A percentile compares a stretch with the other conserved stretches of the same genome.
Conservation (phyloP, 1,140 invertebrate genomes). For the Glossosoma conforme region DNA sequence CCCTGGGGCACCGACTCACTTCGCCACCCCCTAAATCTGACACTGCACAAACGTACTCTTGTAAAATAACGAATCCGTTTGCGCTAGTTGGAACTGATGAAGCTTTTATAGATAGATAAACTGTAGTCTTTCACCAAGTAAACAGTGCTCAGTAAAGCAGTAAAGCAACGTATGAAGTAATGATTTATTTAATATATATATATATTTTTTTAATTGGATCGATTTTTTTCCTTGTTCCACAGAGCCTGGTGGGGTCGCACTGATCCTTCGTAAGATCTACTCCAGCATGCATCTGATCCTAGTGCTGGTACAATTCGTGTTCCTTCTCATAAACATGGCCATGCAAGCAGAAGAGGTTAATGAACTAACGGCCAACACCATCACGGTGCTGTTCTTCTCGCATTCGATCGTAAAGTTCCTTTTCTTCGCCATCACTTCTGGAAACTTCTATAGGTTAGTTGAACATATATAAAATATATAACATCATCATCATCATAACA, state of each 20-base stretch:
- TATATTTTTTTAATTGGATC: too few species aligned
- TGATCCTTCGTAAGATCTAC: constrained; percentile 56
- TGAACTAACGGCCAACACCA: constrained; percentile 73
- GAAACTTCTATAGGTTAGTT: constrained; percentile 66
- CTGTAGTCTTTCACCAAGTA: too few species aligned
- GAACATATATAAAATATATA: not conserved
- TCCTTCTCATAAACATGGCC: constrained; percentile 63
- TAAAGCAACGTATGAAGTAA: too few species aligned
- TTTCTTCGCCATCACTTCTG: constrained; percentile 67
- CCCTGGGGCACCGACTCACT: too few species aligned
- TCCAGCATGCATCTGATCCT: constrained; percentile 57
- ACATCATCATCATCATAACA: too few species aligned
- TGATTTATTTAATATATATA: too few species aligned
- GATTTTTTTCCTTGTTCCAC: constrained; percentile 14
- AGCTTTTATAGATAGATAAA: too few species aligned
- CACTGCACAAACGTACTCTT: too few species aligned
- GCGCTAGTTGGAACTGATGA: too few species aligned
- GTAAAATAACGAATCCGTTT: too few species aligned
- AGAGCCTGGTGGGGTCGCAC: constrained; percentile 50
- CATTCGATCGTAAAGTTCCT: constrained; percentile 69
- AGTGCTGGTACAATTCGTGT: constrained; percentile 59
- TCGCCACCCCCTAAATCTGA: too few species aligned
- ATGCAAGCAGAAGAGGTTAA: constrained; percentile 71
- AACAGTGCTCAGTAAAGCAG: too few species aligned
- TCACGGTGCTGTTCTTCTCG: constrained; percentile 74